These are phyloP conservation scores for Nibea albiflora DNA, from an alignment of 2,113 vertebrate species.

Conservation along the genomic window DNA sequence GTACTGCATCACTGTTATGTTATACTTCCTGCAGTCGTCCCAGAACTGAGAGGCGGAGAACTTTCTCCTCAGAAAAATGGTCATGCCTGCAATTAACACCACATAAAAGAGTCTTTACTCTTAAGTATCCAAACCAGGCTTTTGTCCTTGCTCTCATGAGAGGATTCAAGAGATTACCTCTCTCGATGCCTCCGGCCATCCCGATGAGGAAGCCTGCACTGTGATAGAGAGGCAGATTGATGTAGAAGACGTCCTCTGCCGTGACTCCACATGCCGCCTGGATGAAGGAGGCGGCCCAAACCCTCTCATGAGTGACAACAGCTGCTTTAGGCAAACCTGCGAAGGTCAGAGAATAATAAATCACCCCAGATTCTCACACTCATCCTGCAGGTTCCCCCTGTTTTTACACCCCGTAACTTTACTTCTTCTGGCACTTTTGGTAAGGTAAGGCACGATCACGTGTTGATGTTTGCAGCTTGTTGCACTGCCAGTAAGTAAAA, in stretches of 20 bases:
- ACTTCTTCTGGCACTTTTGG: no score
- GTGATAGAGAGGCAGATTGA: constrained; percentile 91
- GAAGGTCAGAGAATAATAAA: not conserved
- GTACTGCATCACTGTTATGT: constrained; percentile 92
- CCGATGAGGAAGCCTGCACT: constrained; percentile 88
- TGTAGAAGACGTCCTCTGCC: constrained; percentile 85
- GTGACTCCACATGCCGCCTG: constrained; percentile 72
- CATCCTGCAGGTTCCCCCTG: not conserved
- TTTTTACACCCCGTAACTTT: no score
- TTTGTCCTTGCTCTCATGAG: not conserved
- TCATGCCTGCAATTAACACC: constrained; percentile 81
- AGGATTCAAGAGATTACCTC: constrained; percentile 76
- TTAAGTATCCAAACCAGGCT: not conserved
- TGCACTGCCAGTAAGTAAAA: no score
- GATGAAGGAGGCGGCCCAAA: constrained; percentile 80
- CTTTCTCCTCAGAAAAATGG: constrained; percentile 86
- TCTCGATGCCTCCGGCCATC: constrained; percentile 84
- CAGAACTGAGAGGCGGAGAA: constrained; percentile 95
- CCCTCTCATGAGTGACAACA: constrained; percentile 81
- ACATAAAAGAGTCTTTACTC: not conserved
- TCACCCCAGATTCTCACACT: not conserved
- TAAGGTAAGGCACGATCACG: no score
- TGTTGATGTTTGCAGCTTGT: no score
- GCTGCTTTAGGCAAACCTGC: constrained; percentile 89
- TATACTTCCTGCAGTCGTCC: constrained; percentile 92